A percentile compares a stretch with the other conserved stretches of the same genome.
Evolutionary conservation across 2,888 invertebrate species (phyloP).

Genomic region (Drosophila maculinotata): DNA sequence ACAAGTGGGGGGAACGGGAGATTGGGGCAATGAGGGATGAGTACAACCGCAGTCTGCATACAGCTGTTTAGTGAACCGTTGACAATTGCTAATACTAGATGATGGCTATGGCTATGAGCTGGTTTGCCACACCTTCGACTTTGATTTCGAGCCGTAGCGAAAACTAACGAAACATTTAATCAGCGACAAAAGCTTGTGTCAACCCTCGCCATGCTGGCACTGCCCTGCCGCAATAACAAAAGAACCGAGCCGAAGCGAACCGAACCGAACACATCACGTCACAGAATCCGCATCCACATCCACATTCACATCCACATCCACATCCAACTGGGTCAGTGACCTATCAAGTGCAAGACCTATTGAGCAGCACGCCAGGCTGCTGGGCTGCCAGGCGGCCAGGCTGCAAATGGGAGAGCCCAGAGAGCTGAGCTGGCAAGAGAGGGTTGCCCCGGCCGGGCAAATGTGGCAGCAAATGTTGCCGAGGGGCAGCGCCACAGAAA

Average conservation of each 20-base stretch:
- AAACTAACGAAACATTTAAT: conserved; percentile 46
- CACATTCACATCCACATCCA: conserved; percentile 36
- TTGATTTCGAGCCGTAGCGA: too few relatives aligned
- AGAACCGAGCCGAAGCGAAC: conserved; percentile 1
- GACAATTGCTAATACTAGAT: conserved; percentile 34
- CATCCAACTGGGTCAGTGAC: conserved; percentile 82
- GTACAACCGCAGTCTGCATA: conserved; percentile 60
- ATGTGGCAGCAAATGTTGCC: conserved; percentile 58
- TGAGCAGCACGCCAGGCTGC: conserved; percentile 62
- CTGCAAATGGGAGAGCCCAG: conserved; percentile 39
- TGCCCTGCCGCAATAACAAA: conserved; percentile 67
- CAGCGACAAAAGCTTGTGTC: conserved; percentile 40
- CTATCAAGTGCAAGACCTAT: conserved; percentile 84
- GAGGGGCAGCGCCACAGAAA: conserved; percentile 34
- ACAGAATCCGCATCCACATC: conserved; percentile 25
- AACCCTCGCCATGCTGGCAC: conserved; percentile 56
- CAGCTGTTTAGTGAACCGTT: conserved; percentile 48
- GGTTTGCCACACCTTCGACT: conserved; percentile 38
- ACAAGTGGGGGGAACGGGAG: too few relatives aligned
- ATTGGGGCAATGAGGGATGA: background rate
- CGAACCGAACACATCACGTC: conserved; percentile 22
- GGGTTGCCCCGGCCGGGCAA: conserved; percentile 37
- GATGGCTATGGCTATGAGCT: background rate
- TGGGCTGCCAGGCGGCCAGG: too few relatives aligned
- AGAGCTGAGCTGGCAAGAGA: conserved; percentile 33